phyloP scores from a whole-genome alignment of 2,113 vertebrate genomes.

The Trochalopteron elliotii region DNA sequence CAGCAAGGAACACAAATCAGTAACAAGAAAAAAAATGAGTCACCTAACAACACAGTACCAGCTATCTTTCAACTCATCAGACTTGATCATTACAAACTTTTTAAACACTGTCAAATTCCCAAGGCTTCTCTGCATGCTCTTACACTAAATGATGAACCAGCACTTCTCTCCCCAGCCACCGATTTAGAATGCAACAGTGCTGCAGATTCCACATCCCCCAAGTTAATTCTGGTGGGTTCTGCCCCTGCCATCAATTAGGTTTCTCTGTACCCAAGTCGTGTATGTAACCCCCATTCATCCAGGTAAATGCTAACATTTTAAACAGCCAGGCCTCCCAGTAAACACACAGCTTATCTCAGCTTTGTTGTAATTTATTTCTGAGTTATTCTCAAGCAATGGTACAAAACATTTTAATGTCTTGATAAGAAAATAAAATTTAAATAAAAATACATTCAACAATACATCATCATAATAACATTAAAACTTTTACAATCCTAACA shows the following conservation, averaged over 20 bases:
- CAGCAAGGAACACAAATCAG: neutral
- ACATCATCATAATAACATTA: slow-evolving; percentile 66
- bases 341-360: neutral
- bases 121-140: neutral
- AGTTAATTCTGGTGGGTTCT: neutral
- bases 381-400: slow-evolving; percentile 74
- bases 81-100: neutral
- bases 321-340: neutral
- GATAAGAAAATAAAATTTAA: slow-evolving; percentile 85
- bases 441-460: slow-evolving; percentile 82
- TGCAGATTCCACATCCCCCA: neutral
- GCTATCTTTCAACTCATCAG: neutral
- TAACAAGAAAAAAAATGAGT: neutral
- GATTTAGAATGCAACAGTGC: neutral
- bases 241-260: neutral
- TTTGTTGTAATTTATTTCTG: slow-evolving; percentile 71
- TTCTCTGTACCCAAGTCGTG: neutral
- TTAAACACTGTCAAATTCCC: neutral
- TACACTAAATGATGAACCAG: neutral
- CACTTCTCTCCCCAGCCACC: neutral
- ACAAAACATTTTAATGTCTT: slow-evolving; percentile 76
- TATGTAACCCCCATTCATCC: neutral
- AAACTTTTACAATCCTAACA: slow-evolving; percentile 72
- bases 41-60: neutral
- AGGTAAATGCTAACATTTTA: neutral